Conservation (phyloP, 2,888 invertebrate species). For the Sympetrum striolatum region DNA sequence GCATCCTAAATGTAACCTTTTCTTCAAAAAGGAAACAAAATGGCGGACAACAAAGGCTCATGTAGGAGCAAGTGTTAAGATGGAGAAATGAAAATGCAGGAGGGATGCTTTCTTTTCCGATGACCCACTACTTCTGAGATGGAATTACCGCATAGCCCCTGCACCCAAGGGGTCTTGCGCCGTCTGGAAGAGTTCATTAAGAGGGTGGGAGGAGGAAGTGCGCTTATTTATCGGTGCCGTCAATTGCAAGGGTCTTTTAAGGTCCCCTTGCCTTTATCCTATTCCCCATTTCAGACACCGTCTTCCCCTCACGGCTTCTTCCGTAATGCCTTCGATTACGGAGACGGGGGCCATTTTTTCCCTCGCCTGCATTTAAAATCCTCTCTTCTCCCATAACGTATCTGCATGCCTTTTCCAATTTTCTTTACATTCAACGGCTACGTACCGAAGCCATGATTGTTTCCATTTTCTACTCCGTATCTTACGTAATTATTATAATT, state of each 20-base stretch:
- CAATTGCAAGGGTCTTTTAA: conserved; percentile 56
- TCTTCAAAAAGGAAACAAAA: neutral
- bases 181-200: conserved; percentile 51
- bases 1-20: no score
- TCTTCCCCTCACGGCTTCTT: conserved; percentile 12
- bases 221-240: conserved; percentile 56
- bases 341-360: neutral
- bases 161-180: neutral
- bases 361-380: neutral
- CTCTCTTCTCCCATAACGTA: neutral
- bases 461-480: no score
- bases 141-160: neutral
- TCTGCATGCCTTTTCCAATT: neutral
- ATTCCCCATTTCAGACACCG: conserved; percentile 47
- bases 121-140: neutral
- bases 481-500: no score
- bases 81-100: neutral
- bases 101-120: neutral
- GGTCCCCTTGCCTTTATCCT: conserved; percentile 51
- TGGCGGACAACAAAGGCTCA: neutral
- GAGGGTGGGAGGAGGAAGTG: conserved; percentile 46
- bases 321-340: conserved; percentile 44
- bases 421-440: neutral
- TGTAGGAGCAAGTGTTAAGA: neutral
- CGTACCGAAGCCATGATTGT: no score